A percentile compares a stretch with the other conserved stretches of the same genome.
These are phyloP conservation scores for Epinephelus fuscoguttatus DNA, from an alignment of 2,113 vertebrate species.

Conservation along the genomic window DNA sequence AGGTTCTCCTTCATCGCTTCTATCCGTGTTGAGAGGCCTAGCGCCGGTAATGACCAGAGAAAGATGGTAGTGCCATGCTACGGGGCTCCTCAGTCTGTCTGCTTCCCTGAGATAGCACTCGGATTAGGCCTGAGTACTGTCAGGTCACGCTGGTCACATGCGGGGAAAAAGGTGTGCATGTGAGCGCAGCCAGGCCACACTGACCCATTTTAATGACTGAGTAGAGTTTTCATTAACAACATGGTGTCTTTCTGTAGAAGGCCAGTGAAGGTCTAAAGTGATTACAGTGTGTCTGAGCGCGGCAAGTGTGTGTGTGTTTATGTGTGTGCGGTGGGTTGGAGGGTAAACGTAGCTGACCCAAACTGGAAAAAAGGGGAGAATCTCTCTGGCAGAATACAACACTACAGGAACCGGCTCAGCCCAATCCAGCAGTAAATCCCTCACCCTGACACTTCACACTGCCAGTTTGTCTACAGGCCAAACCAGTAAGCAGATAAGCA, in stretches of 20 bases:
- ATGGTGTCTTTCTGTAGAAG: constrained; percentile 24
- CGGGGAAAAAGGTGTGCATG: constrained; percentile 39
- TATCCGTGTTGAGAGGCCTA: constrained; percentile 66
- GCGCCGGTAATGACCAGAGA: constrained; percentile 73
- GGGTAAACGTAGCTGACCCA: constrained; percentile 27
- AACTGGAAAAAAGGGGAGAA: constrained; percentile 34
- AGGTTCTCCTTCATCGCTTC: constrained; percentile 78
- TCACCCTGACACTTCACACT: constrained; percentile 47
- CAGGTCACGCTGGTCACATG: constrained; percentile 67
- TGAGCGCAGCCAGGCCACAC: constrained; percentile 40
- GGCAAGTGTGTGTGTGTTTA: background rate
- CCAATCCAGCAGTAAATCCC: constrained; percentile 61
- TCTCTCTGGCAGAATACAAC: constrained; percentile 42
- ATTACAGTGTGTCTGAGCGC: constrained; percentile 28
- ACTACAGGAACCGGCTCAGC: constrained; percentile 47
- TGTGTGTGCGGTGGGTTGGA: constrained; percentile 19
- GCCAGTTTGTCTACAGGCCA: constrained; percentile 54
- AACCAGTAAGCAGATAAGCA: constrained; percentile 60
- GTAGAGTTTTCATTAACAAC: constrained; percentile 53
- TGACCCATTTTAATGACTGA: constrained; percentile 53
- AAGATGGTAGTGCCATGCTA: constrained; percentile 73
- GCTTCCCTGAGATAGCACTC: constrained; percentile 68
- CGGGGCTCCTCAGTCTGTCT: constrained; percentile 65
- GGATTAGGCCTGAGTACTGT: constrained; percentile 67
- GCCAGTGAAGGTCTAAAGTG: constrained; percentile 23